Base-by-base conservation (phyloP, 1,140 invertebrate species). In the Eumaeus atala region DNA sequence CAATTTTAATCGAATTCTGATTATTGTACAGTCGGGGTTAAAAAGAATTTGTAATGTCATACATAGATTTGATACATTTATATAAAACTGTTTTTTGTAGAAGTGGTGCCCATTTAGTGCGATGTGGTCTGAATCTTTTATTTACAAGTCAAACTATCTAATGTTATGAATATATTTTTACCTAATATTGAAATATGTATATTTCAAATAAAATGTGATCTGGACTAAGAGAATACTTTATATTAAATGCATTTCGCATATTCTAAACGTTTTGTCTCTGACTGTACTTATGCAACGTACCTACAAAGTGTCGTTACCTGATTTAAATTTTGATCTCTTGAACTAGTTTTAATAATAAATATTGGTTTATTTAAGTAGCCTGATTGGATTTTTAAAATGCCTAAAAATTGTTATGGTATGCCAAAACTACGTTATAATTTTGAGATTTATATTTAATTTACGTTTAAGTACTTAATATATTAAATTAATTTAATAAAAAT, bases 271-370 rank as follows among this genome's bases (percentile, higher is more conserved):
- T 44, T 44, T 44, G 40, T 44, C 40, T 44, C 40, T 44, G 40
- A 16, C 40, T 44, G 40, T 44, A 44, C 40, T 9, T 17, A 44
- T 16, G 9, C 51, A 52, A 58, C 52, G 57, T 68, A 66, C 62
- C 64, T 62, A 63, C 64, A 69, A 52, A 53, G 60, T 51, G 48
- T 61, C 55, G 77, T 84, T 84, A 84, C 79, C 79, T 83, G 79
- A 85, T 74, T 70, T 71, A 81, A 28, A 75, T 77, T n/a, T 71
- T 85, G 79, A 83, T 83, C 79, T 85, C 82, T 76, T 77, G 66
- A 78, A 76, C 65, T 80, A 81, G 75, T 79, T 75, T 68, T 72
- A 70, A 65, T 64, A 59, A 72, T 61, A 61, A 58, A 61, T 70
- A 58, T 64, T 64, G 69, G 70, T 74, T 76, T 77, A 67, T 72